These are phyloP conservation scores for Idris sp. DNA, from an alignment of 1,140 invertebrate species.

Conservation along the genomic window DNA sequence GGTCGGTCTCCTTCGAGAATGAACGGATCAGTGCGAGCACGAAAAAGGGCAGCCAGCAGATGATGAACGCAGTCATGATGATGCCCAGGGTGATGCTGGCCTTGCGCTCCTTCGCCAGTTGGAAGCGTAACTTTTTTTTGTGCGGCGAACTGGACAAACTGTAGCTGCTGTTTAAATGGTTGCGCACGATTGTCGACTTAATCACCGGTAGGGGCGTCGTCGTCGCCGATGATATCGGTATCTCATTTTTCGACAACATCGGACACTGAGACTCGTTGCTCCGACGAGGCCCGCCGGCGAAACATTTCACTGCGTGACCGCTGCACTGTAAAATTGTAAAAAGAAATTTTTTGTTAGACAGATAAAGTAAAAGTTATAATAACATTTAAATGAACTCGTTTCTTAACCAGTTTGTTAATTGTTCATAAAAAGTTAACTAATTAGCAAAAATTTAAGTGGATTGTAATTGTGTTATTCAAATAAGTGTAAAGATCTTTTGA, in stretches of 20 bases:
- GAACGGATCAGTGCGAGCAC: slow-evolving; percentile 91
- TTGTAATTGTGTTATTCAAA: too few relatives aligned
- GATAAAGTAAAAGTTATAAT: too few relatives aligned
- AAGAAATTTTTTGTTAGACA: too few relatives aligned
- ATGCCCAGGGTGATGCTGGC: slow-evolving; percentile 97
- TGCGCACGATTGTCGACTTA: slow-evolving; percentile 70
- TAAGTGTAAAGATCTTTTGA: too few relatives aligned
- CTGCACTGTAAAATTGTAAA: slow-evolving; percentile 86
- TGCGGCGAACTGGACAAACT: slow-evolving; percentile 76
- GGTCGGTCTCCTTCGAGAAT: slow-evolving; percentile 84
- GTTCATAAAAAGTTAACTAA: too few relatives aligned
- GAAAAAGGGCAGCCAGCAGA: slow-evolving; percentile 99
- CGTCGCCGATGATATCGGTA: slow-evolving; percentile 58
- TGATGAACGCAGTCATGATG: slow-evolving; percentile 97
- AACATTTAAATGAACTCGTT: too few relatives aligned
- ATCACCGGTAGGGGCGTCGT: slow-evolving; percentile 63
- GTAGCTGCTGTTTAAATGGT: slow-evolving; percentile 76
- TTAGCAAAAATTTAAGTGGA: too few relatives aligned
- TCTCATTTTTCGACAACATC: slow-evolving; percentile 79
- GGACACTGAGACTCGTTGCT: slow-evolving; percentile 87
- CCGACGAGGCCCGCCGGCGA: slow-evolving; percentile 80
- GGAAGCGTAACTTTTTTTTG: slow-evolving; percentile 88
- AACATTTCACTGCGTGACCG: slow-evolving; percentile 79
- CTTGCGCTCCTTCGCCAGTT: slow-evolving; percentile 92
- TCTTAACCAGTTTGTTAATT: too few relatives aligned